Evolutionary conservation across 2,113 vertebrate genomes (phyloP).

Genomic region (Todiramphus chloris): DNA sequence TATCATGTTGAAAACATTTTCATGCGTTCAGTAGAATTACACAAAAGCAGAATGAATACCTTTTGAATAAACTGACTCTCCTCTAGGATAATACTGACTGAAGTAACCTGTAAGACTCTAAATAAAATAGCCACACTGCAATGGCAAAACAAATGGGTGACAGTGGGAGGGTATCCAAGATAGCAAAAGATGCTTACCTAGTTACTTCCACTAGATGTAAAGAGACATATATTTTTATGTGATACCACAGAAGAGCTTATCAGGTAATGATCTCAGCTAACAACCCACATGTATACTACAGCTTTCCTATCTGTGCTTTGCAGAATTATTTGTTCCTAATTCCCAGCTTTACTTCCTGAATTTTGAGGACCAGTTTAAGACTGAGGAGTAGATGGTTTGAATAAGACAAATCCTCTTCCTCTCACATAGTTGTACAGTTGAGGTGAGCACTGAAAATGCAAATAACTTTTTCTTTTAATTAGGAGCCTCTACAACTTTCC

Average conservation of each 20-base stretch:
- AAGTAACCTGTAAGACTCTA: not conserved
- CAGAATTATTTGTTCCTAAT: constrained; percentile 26
- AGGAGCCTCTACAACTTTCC: constrained; percentile 54
- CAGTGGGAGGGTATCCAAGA: not conserved
- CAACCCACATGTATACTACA: not conserved
- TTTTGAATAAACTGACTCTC: not conserved
- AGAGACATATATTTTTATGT: not conserved
- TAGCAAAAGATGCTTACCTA: not conserved
- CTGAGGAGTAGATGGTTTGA: not conserved
- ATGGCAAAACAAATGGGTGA: not conserved
- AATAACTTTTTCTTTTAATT: constrained; percentile 54
- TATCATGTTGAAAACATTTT: not conserved
- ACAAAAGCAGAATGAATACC: not conserved
- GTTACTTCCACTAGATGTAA: not conserved
- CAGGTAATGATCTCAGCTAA: not conserved
- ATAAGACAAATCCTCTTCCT: constrained; percentile 26
- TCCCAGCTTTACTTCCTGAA: not conserved
- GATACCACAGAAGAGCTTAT: not conserved
- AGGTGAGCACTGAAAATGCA: constrained; percentile 46
- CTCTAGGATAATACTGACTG: not conserved
- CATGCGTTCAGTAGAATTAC: not conserved
- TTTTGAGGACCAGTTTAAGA: constrained; percentile 5
- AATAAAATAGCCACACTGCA: not conserved
- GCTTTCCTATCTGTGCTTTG: not conserved
- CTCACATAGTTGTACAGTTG: not conserved